Percentiles rank a stretch among this genome's conserved stretches.
Conservation (phyloP, 2,888 invertebrate species). For the Orthosia incerta region DNA sequence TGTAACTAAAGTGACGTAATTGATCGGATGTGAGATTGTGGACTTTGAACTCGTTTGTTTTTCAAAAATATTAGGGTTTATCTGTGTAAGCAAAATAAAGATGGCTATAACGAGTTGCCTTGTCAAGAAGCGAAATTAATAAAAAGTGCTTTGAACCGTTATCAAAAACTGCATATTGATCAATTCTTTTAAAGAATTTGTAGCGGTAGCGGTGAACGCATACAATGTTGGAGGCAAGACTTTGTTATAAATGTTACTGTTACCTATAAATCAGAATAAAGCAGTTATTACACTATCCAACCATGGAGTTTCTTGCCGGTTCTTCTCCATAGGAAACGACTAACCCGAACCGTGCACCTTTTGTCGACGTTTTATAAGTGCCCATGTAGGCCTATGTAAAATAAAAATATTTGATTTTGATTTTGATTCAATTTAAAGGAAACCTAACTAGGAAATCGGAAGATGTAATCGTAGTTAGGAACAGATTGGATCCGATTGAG, state of each 20-base stretch:
- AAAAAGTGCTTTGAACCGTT: constrained; percentile 5
- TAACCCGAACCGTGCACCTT: no score
- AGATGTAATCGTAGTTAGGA: no score
- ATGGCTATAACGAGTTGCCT: background rate
- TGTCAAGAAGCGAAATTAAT: background rate
- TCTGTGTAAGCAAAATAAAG: constrained; percentile 1
- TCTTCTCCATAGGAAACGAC: no score
- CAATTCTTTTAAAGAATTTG: constrained; percentile 1
- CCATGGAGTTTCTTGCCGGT: no score
- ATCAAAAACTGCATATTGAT: background rate
- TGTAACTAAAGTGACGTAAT: constrained; percentile 21
- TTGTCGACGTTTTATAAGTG: no score
- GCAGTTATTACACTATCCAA: no score
- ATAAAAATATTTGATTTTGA: no score
- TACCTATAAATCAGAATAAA: constrained; percentile 51
- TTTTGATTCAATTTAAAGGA: no score
- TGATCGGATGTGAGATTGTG: constrained; percentile 9
- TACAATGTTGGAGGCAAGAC: constrained; percentile 26
- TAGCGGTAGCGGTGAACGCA: background rate
- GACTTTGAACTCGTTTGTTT: constrained; percentile 23
- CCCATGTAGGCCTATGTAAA: no score
- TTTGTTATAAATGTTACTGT: constrained; percentile 14
- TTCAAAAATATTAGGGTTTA: background rate
- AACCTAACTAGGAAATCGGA: no score
- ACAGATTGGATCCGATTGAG: no score